These are phyloP conservation scores for Gymnocephalus cernua DNA, from an alignment of 2,113 vertebrate species.

Conservation along the genomic window DNA sequence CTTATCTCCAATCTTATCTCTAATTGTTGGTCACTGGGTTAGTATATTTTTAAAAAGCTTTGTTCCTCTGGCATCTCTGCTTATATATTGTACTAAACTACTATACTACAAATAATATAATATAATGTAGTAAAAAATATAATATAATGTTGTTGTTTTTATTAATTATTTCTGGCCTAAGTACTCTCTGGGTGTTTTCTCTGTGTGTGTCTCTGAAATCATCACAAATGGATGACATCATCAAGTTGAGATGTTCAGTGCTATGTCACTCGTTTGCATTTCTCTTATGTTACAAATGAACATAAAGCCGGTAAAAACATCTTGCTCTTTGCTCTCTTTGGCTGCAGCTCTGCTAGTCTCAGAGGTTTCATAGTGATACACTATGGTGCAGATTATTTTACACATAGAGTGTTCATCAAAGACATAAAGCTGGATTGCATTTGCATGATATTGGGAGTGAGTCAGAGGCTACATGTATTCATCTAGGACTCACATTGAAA, in stretches of 20 bases:
- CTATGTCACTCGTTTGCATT: not conserved
- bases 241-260: not conserved
- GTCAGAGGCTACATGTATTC: slow-evolving; percentile 59
- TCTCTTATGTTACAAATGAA: slow-evolving; percentile 14
- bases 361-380: slow-evolving; percentile 10
- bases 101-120: not conserved
- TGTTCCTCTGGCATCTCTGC: slow-evolving; percentile 5
- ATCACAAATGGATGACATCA: slow-evolving; percentile 20
- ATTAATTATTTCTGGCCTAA: not conserved
- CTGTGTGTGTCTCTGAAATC: not conserved
- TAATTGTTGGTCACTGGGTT: slow-evolving; percentile 13
- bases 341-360: slow-evolving; percentile 24
- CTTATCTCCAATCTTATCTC: not conserved
- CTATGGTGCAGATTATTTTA: slow-evolving; percentile 12
- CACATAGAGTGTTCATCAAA: slow-evolving; percentile 56
- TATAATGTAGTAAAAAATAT: not conserved
- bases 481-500: slow-evolving; percentile 55
- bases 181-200: not conserved
- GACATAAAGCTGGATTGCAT: slow-evolving; percentile 41
- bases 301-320: not conserved
- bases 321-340: slow-evolving; percentile 5
- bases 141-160: not conserved
- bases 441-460: slow-evolving; percentile 54
- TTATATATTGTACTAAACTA: not conserved
- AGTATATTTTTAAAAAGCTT: slow-evolving; percentile 32